phyloP scores from a whole-genome alignment of 2,113 vertebrate genomes.

The Trogon surrucura region DNA sequence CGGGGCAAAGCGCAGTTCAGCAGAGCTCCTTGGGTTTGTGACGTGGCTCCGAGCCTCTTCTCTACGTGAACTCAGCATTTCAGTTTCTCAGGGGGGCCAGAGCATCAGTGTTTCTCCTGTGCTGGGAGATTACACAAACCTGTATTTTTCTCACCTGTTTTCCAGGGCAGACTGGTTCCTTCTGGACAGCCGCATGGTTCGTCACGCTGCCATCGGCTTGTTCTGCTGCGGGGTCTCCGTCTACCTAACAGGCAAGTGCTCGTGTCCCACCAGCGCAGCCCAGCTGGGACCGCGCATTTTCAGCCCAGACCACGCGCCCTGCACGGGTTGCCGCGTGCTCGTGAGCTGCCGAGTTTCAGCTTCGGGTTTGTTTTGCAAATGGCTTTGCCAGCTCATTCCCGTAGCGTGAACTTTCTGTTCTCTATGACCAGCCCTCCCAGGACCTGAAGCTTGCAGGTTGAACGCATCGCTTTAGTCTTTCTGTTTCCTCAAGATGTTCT shows the following conservation, averaged over 20 bases:
- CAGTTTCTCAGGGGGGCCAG: background rate
- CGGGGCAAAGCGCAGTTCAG: background rate
- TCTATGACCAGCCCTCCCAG: background rate
- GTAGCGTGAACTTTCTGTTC: accelerated
- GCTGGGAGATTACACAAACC: accelerated
- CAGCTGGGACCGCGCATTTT: accelerated
- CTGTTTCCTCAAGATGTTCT: background rate
- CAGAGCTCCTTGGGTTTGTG: background rate
- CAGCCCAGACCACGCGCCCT: background rate
- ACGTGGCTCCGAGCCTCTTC: background rate
- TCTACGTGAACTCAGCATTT: background rate
- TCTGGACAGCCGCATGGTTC: slow-evolving; percentile 81
- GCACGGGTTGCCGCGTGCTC: accelerated
- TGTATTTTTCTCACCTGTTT: background rate
- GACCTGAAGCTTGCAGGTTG: background rate
- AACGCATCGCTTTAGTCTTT: background rate
- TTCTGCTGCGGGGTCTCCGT: slow-evolving; percentile 87
- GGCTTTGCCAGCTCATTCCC: background rate
- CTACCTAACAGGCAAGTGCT: slow-evolving; percentile 88
- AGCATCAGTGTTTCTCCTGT: background rate
- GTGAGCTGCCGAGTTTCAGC: background rate
- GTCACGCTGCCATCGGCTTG: slow-evolving; percentile 85
- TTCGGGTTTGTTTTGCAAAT: background rate
- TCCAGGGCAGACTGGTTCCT: slow-evolving; percentile 91
- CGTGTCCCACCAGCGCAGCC: background rate